Percentiles rank a stretch among this genome's conserved stretches.
These are phyloP conservation scores for Biston stratarius DNA, from an alignment of 2,888 invertebrate species.

Conservation along the genomic window DNA sequence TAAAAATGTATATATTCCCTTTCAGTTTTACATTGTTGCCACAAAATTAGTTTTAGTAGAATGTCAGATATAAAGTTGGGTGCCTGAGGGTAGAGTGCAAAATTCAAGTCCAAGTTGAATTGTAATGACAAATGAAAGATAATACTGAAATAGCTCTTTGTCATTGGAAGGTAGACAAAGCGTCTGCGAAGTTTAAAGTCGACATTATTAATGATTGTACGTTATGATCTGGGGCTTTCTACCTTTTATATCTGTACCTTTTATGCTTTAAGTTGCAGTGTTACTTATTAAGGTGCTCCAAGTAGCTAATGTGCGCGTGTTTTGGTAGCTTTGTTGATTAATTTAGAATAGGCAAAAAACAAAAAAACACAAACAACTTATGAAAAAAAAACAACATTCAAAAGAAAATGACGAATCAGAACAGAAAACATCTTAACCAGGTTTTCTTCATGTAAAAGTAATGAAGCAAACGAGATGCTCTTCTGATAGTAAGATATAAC, in stretches of 20 bases:
- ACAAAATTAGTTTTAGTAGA: slow-evolving; percentile 74
- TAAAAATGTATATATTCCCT: slow-evolving; percentile 52
- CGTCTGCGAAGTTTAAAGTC: slow-evolving; percentile 30
- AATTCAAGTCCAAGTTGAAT: slow-evolving; percentile 33
- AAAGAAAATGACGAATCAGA: too few species aligned
- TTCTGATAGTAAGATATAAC: too few species aligned
- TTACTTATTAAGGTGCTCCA: not conserved
- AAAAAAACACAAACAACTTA: too few species aligned
- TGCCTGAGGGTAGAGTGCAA: slow-evolving; percentile 49
- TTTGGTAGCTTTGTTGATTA: too few species aligned
- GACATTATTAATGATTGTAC: slow-evolving; percentile 26
- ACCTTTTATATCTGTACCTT: slow-evolving; percentile 4
- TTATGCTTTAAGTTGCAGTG: not conserved
- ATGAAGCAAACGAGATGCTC: too few species aligned
- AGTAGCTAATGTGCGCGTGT: too few species aligned
- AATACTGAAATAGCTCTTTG: slow-evolving; percentile 27
- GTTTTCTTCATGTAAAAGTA: too few species aligned
- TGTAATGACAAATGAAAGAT: slow-evolving; percentile 39
- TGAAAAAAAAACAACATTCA: too few species aligned
- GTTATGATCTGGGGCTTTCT: slow-evolving; percentile 9
- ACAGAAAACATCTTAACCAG: too few species aligned
- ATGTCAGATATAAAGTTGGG: slow-evolving; percentile 59
- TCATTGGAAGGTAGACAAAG: slow-evolving; percentile 34
- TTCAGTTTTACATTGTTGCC: slow-evolving; percentile 69
- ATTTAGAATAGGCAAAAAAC: too few species aligned